Base-by-base conservation (phyloP, 2,888 invertebrate species). In the Xanthorhoe designata region DNA sequence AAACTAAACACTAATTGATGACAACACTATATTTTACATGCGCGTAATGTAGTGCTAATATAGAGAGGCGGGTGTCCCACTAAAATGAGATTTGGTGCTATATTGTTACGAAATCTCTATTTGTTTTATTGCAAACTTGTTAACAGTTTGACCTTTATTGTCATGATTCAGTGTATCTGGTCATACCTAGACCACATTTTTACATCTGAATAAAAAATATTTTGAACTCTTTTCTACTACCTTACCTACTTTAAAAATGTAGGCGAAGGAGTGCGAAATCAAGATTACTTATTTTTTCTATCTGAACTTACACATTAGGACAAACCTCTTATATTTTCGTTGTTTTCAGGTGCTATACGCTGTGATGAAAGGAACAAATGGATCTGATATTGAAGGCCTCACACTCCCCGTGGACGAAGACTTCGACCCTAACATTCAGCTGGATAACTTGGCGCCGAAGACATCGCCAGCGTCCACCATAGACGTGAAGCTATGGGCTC, bases 361-460 rank as follows among this genome's bases (percentile, higher is more conserved):
- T 67, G 94, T 96, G 66, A 94, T 95, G 85, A 93, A 89, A 72
- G 95, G 95, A 9, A 90, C 92, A 38, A 92, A 89, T 59, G 92
- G 94, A 15, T 82, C 92, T 29, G 94, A 94, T 64, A 92, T 92
- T 35, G 90, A 94, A 69, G 94, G 94, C 1, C 84, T 95, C 24
- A 88, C 94, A 9, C 87, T 92, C 50, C 95, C 94, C 6, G 84
- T 94, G 18, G 94, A 95, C 65, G 95, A 96, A 70, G 96, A 96
- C 79, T 97, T 96, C 75, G 96, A 96, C 82, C 95, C 96, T 0
- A 96, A 96, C 77, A 95, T 97, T 62, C 94, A 95, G 68, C 87
- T 96, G 64, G 96, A 97, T 78, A 96, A 97, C 80, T 87, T 96
- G 60, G 92, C 94, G 13, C 93, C 94, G 8, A 94, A 95, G 84